Percentiles rank a stretch among this genome's conserved stretches.
These are phyloP conservation scores for Rallus crepitans DNA, from an alignment of 2,797 vertebrate genomes.

Conservation along the genomic window DNA sequence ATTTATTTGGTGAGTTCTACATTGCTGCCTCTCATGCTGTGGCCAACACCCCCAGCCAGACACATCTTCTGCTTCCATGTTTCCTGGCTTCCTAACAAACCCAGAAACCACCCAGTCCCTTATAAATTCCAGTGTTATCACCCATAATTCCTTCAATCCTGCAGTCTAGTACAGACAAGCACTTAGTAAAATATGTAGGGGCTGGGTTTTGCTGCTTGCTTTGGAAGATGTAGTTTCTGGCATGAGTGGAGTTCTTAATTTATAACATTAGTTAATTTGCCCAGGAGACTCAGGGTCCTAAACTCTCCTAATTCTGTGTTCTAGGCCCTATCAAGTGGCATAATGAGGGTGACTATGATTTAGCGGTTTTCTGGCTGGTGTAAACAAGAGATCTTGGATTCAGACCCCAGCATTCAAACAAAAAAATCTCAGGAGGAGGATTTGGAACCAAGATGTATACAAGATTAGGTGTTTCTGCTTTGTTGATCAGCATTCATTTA, in stretches of 20 bases:
- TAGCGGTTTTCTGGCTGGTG: background rate
- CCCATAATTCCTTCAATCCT: constrained; percentile 10
- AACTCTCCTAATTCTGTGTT: background rate
- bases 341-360: constrained; percentile 15
- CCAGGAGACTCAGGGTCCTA: background rate
- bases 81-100: background rate
- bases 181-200: constrained; percentile 16
- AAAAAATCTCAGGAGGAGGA: background rate
- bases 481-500: constrained; percentile 36
- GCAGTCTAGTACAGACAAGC: constrained; percentile 30
- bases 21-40: rapidly evolving
- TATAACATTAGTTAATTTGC: constrained; percentile 33
- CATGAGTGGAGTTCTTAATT: constrained; percentile 35
- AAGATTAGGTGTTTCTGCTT: constrained; percentile 31
- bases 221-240: constrained; percentile 45
- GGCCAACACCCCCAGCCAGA: background rate
- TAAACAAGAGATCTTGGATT: constrained; percentile 1
- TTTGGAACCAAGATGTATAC: background rate
- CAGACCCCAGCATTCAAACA: background rate
- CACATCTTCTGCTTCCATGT: background rate
- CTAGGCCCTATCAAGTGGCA: background rate
- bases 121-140: constrained; percentile 62
- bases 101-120: constrained; percentile 10
- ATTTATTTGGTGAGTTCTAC: background rate
- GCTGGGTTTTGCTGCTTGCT: constrained; percentile 40